Evolutionary conservation across 2,113 vertebrate species (phyloP), one percentile per base, ranked within the genome.

Genomic region (Lutjanus erythropterus): DNA sequence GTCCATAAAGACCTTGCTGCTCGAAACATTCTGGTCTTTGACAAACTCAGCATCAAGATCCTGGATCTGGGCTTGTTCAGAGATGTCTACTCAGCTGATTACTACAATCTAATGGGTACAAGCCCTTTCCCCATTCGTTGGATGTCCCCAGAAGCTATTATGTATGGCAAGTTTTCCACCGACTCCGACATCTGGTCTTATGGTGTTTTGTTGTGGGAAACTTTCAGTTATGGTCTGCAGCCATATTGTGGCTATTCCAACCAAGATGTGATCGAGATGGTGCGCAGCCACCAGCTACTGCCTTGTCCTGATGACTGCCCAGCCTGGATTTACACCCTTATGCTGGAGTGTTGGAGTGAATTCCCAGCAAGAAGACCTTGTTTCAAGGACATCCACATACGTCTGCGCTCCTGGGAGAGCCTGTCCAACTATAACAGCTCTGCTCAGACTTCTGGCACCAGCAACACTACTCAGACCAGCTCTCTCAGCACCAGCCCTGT

Each of bases 121-220:
- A 95, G 93, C 4, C 95, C 96, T 52, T 96, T 99, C 72, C 98
- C 98, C 16, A 95, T 99, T 46, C 95, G 98, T 15, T 99, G 98
- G 98, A 98, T 99, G 97, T 96, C 97, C 5, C 96, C 98, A 0
- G 98, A 99, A 85, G 97, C 98, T 10, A 95, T 99, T n/a, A 92
- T 95, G 85, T 98, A 97, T 3, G 97, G 98, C 50, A 98, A 97
- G 86, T 97, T 99, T 87, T 97, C 97, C 56, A 93, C 96, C 2
- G 98, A 99, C 92, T 99, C 98, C 0, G 98, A 99, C 92, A 97
- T 99, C 89, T 99, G 98, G 98, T 96, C 98, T 9, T 99, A 97
- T 0, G 98, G 98, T 0, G 97, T 99, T 74, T 91, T 99, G 55
- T 83, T 98, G 35, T 99, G 98, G 98, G 98, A 99, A 94, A 97